phyloP scores from a whole-genome alignment of 2,888 invertebrate genomes.

The Linnaemya tessellans region DNA sequence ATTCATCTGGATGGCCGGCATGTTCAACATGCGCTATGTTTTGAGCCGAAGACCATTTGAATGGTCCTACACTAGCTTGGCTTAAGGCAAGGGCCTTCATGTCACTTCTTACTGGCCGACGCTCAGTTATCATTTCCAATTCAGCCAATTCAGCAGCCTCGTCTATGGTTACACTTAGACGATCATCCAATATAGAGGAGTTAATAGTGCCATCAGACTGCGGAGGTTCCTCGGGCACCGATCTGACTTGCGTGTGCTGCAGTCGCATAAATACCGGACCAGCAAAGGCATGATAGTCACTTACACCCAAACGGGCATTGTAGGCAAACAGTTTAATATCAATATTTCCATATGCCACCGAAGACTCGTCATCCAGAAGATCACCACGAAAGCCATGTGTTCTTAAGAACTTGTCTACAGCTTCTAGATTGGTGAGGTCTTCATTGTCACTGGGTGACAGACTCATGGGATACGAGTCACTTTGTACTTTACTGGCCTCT shows the following conservation, averaged over 20 bases:
- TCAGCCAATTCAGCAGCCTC: constrained; percentile 80
- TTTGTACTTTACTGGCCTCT: constrained; percentile 78
- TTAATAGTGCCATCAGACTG: constrained; percentile 58
- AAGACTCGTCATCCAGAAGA: constrained; percentile 79
- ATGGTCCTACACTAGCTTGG: constrained; percentile 78
- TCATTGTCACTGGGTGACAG: constrained; percentile 76
- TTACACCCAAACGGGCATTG: constrained; percentile 79
- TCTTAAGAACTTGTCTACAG: constrained; percentile 80
- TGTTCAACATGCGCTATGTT: constrained; percentile 78
- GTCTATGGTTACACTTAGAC: constrained; percentile 79
- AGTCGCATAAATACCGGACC: constrained; percentile 82
- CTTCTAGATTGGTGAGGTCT: constrained; percentile 79
- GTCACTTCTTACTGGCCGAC: constrained; percentile 81
- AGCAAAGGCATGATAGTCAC: constrained; percentile 82
- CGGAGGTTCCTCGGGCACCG: constrained; percentile 33
- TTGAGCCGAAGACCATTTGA: constrained; percentile 81
- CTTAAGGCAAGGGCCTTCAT: constrained; percentile 81
- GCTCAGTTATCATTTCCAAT: constrained; percentile 80
- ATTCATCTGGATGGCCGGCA: constrained; percentile 82
- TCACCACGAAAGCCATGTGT: constrained; percentile 82
- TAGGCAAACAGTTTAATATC: constrained; percentile 83
- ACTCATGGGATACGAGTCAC: constrained; percentile 75
- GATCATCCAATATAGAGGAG: constrained; percentile 78
- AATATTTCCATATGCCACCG: constrained; percentile 83
- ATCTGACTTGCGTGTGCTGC: constrained; percentile 75